These are phyloP conservation scores for Pipistrellus pipistrellus DNA, from an alignment of 2,797 vertebrate genomes.

Conservation along the genomic window DNA sequence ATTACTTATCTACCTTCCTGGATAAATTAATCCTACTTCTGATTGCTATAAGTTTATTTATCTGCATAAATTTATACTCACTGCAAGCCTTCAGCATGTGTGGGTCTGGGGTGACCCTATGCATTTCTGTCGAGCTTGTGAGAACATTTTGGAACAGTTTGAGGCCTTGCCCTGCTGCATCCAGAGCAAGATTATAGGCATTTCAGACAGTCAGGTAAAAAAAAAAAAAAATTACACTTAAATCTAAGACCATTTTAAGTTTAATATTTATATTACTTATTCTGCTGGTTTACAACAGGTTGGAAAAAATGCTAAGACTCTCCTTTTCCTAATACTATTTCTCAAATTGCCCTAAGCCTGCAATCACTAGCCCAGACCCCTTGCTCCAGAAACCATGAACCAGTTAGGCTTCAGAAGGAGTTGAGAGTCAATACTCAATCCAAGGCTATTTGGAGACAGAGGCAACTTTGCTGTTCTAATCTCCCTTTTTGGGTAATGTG, in stretches of 20 bases:
- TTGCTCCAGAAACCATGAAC: neutral
- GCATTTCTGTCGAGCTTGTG: too few species aligned
- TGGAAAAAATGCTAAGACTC: neutral
- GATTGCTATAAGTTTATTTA: neutral
- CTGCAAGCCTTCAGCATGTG: too few species aligned
- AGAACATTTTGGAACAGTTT: too few species aligned
- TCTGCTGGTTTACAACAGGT: neutral
- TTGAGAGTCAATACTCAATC: too few species aligned
- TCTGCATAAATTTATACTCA: neutral
- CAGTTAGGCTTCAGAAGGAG: neutral
- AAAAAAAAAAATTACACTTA: neutral
- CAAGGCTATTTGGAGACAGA: neutral
- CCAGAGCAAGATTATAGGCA: too few species aligned
- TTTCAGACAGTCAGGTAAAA: too few species aligned
- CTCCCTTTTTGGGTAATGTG: neutral
- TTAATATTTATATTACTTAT: neutral
- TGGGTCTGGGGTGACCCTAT: too few species aligned
- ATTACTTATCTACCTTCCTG: neutral
- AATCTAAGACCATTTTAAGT: neutral
- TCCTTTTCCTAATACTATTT: neutral
- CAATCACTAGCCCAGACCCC: neutral
- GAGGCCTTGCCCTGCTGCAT: too few species aligned
- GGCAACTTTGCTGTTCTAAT: neutral
- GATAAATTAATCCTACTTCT: neutral
- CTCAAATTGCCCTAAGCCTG: neutral